Evolutionary conservation across 2,888 invertebrate genomes (phyloP), one percentile per base, ranked within the genome.

Genomic region (Ochropleura plecta): DNA sequence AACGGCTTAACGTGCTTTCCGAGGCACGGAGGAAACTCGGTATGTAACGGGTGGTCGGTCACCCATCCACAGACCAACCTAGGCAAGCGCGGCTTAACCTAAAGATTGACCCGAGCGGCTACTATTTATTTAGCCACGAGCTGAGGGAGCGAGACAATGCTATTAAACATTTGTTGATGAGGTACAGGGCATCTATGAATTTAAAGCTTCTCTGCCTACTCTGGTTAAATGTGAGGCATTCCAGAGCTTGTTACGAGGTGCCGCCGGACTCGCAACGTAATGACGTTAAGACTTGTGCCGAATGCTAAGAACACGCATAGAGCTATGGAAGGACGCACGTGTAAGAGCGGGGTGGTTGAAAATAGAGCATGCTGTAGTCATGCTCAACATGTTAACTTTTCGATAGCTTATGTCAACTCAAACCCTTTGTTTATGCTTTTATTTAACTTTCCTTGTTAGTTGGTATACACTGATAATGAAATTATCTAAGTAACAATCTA

Each of bases 171-270:
- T 59, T 40, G 8, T 40, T 8, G 9, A 16, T 8, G 8, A 14
- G 0, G 30, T 30, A 57, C n/a, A 44, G n/a, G 7, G 4, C n/a
- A n/a, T 62, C 62, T 62, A 62, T 62, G 44, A 62, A 30, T 30
- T 62, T n/a, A 44, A 62, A 62, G 44, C 44, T n/a, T n/a, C 7
- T 12, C 4, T 62, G n/a, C 44, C 1, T 62, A 62, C 7, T 40
- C n/a, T n/a, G 44, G 62, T 62, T 81, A 88, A 87, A 81, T 81
- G 78, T 81, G 20, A 82, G 80, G 76, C 69, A 73, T 83, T 88
- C 76, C 76, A 75, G 72, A 78, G 84, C 85, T 88, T 82, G 83
- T 82, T 88, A 79, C 71, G 71, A 60, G 66, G 73, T 74, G 70
- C 48, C 71, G 20, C 65, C 72, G 72, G 71, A 73, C 66, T 60